Evolutionary conservation across 2,113 vertebrate species (phyloP).

Genomic region (Falcunculus frontatus): DNA sequence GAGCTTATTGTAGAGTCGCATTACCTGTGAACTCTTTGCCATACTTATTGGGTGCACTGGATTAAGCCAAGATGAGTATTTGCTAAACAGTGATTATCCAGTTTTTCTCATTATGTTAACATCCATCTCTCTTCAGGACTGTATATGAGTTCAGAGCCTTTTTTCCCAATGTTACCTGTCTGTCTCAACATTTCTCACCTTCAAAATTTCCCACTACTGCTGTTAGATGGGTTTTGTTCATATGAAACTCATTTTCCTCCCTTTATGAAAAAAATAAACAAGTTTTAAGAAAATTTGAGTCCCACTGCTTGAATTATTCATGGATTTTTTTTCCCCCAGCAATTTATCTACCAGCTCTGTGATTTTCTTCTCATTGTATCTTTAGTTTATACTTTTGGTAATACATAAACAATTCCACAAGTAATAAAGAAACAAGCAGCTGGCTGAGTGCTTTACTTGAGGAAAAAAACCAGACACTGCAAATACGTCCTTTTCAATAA

Average conservation of each 20-base stretch:
- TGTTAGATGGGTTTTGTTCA: background rate
- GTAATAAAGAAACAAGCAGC: conserved; percentile 7
- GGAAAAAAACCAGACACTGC: rapidly evolving
- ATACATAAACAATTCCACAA: conserved; percentile 3
- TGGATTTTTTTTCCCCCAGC: background rate
- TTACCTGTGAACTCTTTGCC: background rate
- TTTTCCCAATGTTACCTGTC: background rate
- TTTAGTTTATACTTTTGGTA: conserved; percentile 7
- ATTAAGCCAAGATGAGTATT: background rate
- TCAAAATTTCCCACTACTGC: background rate
- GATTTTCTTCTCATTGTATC: background rate
- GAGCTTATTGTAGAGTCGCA: background rate
- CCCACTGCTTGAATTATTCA: conserved; percentile 31
- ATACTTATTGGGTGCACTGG: background rate
- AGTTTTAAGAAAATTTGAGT: background rate
- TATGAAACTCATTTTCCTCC: background rate
- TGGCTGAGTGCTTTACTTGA: background rate
- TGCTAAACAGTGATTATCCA: background rate
- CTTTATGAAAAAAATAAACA: background rate
- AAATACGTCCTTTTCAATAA: background rate
- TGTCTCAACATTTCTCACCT: background rate
- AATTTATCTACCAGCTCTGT: background rate
- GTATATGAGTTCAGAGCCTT: background rate
- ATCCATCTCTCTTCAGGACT: background rate
- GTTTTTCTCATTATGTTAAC: background rate